These are phyloP conservation scores for Apocheima hispidaria DNA, from an alignment of 2,888 invertebrate species.

Conservation along the genomic window DNA sequence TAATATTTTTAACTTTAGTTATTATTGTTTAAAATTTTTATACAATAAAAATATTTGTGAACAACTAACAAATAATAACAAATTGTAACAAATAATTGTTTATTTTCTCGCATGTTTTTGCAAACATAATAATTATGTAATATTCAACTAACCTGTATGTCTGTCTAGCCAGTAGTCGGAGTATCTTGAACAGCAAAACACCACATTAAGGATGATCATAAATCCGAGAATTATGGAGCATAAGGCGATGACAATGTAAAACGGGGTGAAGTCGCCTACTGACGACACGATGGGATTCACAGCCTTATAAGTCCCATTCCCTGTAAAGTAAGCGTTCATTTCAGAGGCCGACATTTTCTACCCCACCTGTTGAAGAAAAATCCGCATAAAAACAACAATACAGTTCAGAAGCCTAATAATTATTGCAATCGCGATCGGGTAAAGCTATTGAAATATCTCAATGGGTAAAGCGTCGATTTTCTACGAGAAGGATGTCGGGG, in stretches of 20 bases:
- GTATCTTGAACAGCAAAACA: slow-evolving; percentile 93
- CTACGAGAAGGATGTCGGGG: too few species aligned
- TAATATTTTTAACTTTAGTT: too few species aligned
- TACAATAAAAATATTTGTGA: too few species aligned
- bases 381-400: slow-evolving; percentile 48
- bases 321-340: slow-evolving; percentile 76
- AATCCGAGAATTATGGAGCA: slow-evolving; percentile 90
- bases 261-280: slow-evolving; percentile 92
- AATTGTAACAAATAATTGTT: too few species aligned
- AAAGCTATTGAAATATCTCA: too few species aligned
- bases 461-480: too few species aligned
- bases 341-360: slow-evolving; percentile 78
- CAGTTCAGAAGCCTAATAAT: too few species aligned
- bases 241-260: slow-evolving; percentile 93
- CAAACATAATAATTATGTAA: neutral
- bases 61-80: too few species aligned
- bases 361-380: slow-evolving; percentile 74
- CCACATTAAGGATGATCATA: slow-evolving; percentile 91
- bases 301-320: slow-evolving; percentile 72
- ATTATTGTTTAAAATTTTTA: too few species aligned
- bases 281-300: slow-evolving; percentile 68
- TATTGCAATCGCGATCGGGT: too few species aligned
- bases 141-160: slow-evolving; percentile 88
- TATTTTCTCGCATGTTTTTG: too few species aligned
- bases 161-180: slow-evolving; percentile 93